phyloP scores from a whole-genome alignment of 2,888 invertebrate genomes.

The Heterodera filipjevi region DNA sequence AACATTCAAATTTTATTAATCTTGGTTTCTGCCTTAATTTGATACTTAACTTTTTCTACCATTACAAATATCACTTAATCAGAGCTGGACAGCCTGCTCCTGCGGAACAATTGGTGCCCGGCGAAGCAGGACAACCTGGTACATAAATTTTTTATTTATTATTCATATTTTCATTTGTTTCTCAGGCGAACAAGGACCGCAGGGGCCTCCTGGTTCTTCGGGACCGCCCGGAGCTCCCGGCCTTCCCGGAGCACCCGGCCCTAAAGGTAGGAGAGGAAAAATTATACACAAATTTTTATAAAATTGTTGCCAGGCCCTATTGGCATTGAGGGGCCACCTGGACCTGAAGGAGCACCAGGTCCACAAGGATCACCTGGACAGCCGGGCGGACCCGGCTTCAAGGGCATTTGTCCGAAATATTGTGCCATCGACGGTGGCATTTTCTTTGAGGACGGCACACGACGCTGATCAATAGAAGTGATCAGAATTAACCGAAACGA shows the following conservation, averaged over 20 bases:
- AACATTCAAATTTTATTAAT: too few species aligned
- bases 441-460: conserved; percentile 26
- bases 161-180: not conserved
- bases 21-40: too few species aligned
- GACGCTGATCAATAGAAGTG: not conserved
- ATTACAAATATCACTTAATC: too few species aligned
- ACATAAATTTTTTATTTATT: not conserved
- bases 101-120: conserved; percentile 20
- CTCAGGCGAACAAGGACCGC: conserved; percentile 3
- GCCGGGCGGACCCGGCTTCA: conserved; percentile 14
- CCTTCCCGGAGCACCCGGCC: conserved; percentile 19
- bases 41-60: too few species aligned
- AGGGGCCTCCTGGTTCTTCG: not conserved
- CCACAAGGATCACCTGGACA: not conserved
- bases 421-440: conserved; percentile 28
- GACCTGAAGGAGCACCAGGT: conserved; percentile 22
- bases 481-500: not conserved
- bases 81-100: conserved; percentile 22
- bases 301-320: not conserved
- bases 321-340: conserved; percentile 24
- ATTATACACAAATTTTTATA: not conserved
- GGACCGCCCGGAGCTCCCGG: conserved; percentile 23
- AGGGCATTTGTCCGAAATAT: conserved; percentile 27
- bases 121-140: conserved; percentile 11
- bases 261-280: conserved; percentile 8